phyloP scores from a whole-genome alignment of 1,140 invertebrate genomes.

The Drosophila lacteicornis region DNA sequence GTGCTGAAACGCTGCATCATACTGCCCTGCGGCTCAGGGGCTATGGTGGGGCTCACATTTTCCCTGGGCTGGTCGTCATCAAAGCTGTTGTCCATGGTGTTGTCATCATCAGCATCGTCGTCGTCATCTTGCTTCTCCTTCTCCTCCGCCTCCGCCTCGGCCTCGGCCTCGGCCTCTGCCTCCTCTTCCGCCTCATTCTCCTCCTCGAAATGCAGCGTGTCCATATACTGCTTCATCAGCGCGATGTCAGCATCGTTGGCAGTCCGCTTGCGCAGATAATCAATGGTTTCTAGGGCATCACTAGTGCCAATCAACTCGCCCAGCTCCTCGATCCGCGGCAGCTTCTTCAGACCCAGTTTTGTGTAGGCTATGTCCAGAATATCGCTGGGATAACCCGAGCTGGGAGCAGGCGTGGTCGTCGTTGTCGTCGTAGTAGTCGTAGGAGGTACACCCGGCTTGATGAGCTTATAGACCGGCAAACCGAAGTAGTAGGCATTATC shows the following conservation, averaged over 20 bases:
- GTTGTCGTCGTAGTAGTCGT: slow-evolving; percentile 22
- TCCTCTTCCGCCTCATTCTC: slow-evolving; percentile 21
- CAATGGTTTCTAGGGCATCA: slow-evolving; percentile 66
- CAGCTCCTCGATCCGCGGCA: slow-evolving; percentile 66
- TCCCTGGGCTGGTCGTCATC: slow-evolving; percentile 30
- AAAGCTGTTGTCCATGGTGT: slow-evolving; percentile 46
- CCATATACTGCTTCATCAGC: slow-evolving; percentile 71
- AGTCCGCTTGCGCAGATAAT: slow-evolving; percentile 65
- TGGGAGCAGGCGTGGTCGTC: slow-evolving; percentile 30
- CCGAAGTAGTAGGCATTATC: slow-evolving; percentile 73
- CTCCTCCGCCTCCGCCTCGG: slow-evolving; percentile 20
- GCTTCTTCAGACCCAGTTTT: slow-evolving; percentile 68
- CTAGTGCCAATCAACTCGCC: slow-evolving; percentile 69
- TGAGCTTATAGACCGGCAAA: slow-evolving; percentile 65
- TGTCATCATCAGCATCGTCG: slow-evolving; percentile 42
- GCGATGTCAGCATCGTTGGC: slow-evolving; percentile 65
- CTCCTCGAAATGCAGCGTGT: slow-evolving; percentile 64
- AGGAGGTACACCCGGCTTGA: slow-evolving; percentile 19
- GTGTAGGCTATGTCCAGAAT: slow-evolving; percentile 64
- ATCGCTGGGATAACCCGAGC: slow-evolving; percentile 68
- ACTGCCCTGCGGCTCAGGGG: slow-evolving; percentile 2
- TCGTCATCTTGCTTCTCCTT: background rate
- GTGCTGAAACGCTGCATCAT: slow-evolving; percentile 45
- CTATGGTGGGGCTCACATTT: slow-evolving; percentile 6
- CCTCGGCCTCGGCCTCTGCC: slow-evolving; percentile 23